phyloP scores from a whole-genome alignment of 2,797 vertebrate genomes.

The Thunnus albacares region DNA sequence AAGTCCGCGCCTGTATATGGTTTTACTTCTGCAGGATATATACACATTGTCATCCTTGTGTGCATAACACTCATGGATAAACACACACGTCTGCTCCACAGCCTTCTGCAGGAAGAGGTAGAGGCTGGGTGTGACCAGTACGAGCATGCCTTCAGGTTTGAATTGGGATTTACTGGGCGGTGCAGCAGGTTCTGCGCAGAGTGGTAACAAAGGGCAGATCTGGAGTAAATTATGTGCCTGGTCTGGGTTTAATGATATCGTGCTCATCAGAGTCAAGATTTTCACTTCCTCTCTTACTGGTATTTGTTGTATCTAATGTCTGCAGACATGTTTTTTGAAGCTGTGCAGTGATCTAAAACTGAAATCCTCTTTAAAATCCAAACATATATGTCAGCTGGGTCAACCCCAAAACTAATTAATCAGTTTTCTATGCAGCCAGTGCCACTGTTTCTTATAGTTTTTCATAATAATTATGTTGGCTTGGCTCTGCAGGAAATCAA shows the following conservation, averaged over 20 bases:
- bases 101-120: background rate
- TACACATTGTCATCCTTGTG: conserved; percentile 1
- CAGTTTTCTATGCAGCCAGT: background rate
- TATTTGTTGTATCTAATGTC: conserved; percentile 5
- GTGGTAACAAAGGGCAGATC: background rate
- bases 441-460: background rate
- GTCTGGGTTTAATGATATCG: conserved; percentile 16
- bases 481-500: conserved; percentile 8
- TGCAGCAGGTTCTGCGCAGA: background rate
- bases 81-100: conserved; percentile 4
- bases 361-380: too few species aligned
- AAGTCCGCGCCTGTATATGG: background rate
- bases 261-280: conserved; percentile 8
- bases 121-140: conserved; percentile 19
- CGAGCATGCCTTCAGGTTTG: conserved; percentile 8
- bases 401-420: background rate
- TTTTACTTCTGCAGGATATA: conserved; percentile 8
- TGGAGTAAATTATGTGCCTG: conserved; percentile 24
- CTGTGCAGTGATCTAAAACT: too few species aligned
- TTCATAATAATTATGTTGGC: background rate
- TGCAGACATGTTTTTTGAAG: background rate
- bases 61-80: background rate
- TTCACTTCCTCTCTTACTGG: background rate
- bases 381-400: background rate
- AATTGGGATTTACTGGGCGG: conserved; percentile 1